These are phyloP conservation scores for Platycheirus albimanus DNA, from an alignment of 2,888 invertebrate species.

Conservation along the genomic window DNA sequence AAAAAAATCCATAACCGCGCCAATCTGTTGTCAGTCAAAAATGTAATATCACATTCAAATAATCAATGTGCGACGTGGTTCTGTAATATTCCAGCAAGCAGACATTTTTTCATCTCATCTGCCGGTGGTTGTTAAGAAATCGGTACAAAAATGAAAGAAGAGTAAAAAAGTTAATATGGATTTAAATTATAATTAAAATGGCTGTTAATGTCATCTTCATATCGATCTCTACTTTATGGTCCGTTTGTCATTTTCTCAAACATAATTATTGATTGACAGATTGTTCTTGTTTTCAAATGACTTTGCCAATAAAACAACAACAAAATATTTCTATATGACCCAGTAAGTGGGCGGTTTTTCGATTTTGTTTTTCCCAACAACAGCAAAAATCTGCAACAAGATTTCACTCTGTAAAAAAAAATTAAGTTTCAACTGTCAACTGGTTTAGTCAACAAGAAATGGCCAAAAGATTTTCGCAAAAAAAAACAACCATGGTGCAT, in stretches of 20 bases:
- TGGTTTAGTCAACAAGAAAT: too few species aligned
- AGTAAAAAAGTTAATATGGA: constrained; percentile 1
- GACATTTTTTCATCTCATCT: constrained; percentile 32
- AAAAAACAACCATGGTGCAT: neutral
- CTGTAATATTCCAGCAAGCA: too few species aligned
- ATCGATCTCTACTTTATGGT: constrained; percentile 32
- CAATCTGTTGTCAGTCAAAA: too few species aligned
- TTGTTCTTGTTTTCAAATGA: neutral
- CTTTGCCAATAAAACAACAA: neutral
- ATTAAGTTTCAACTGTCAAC: constrained; percentile 14
- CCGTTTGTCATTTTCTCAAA: neutral
- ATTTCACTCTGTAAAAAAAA: constrained; percentile 18
- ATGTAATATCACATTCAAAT: too few species aligned
- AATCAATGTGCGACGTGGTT: too few species aligned
- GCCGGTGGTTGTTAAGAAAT: constrained; percentile 31
- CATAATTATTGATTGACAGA: constrained; percentile 6
- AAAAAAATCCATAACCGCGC: too few species aligned
- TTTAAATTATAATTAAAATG: constrained; percentile 24
- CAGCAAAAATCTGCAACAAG: constrained; percentile 9
- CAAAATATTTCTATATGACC: too few species aligned
- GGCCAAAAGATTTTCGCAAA: constrained; percentile 24
- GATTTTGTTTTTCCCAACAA: neutral
- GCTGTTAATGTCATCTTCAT: constrained; percentile 15
- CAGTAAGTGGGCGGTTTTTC: constrained; percentile 3
- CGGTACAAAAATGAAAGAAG: neutral